Conservation (phyloP, 2,797 vertebrate genomes). For the Siniperca scherzeri region DNA sequence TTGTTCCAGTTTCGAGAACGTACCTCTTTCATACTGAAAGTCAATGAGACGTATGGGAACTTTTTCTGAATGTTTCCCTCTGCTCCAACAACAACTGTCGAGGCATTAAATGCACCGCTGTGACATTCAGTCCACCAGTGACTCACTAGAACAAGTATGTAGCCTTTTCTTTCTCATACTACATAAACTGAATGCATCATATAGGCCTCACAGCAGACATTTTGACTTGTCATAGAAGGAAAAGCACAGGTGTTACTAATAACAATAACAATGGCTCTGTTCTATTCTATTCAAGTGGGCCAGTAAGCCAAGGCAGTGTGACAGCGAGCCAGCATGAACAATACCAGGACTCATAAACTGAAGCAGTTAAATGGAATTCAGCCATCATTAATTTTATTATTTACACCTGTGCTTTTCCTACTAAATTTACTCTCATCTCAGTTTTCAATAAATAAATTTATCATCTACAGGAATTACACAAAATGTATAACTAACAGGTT, state of each 20-base stretch:
- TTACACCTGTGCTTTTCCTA: too few relatives aligned
- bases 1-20: constrained; percentile 35
- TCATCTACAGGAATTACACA: too few relatives aligned
- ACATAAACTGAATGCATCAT: neutral
- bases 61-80: constrained; percentile 9
- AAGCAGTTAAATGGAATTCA: too few relatives aligned
- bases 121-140: neutral
- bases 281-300: too few relatives aligned
- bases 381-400: too few relatives aligned
- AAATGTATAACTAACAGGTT: too few relatives aligned
- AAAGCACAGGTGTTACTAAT: neutral
- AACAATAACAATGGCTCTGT: too few relatives aligned
- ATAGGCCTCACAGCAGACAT: neutral
- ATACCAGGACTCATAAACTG: too few relatives aligned
- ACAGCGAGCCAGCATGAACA: too few relatives aligned
- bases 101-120: neutral
- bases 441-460: neutral
- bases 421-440: too few relatives aligned
- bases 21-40: constrained; percentile 17
- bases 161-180: neutral
- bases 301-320: too few relatives aligned
- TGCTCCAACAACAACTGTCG: constrained; percentile 5
- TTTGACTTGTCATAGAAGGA: neutral
- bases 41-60: constrained; percentile 14
- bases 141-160: neutral